phyloP scores from a whole-genome alignment of 2,113 vertebrate genomes.

The Ochotona curzoniae region DNA sequence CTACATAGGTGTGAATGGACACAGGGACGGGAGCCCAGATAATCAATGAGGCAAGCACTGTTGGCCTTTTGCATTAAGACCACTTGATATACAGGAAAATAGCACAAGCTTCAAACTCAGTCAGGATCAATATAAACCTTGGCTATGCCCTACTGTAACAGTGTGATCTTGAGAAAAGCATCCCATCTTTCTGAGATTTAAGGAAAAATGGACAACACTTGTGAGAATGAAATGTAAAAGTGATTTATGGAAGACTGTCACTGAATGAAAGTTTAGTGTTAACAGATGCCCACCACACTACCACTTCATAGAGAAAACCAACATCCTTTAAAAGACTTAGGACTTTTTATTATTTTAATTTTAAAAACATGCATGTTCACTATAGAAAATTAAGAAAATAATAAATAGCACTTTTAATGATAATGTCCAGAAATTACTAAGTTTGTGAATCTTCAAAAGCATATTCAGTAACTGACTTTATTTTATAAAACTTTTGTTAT shows the following conservation, averaged over 20 bases:
- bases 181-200: constrained; percentile 19
- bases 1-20: not conserved
- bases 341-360: not conserved
- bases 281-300: not conserved
- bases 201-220: constrained; percentile 15
- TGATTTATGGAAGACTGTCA: not conserved
- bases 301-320: constrained; percentile 10
- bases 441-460: not conserved
- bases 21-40: not conserved
- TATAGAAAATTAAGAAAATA: constrained; percentile 25
- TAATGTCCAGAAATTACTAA: not conserved
- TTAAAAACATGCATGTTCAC: not conserved
- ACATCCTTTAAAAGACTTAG: not conserved
- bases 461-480: not conserved
- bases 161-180: not conserved
- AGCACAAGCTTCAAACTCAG: not conserved
- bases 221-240: not conserved
- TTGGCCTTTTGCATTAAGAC: not conserved
- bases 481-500: too few relatives aligned
- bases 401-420: not conserved
- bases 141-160: not conserved
- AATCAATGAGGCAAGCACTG: not conserved
- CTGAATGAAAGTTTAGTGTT: constrained; percentile 7
- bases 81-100: not conserved
- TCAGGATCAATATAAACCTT: constrained; percentile 8